Evolutionary conservation across 2,888 invertebrate genomes (phyloP).

Genomic region (Pyrocoelia pectoralis): DNA sequence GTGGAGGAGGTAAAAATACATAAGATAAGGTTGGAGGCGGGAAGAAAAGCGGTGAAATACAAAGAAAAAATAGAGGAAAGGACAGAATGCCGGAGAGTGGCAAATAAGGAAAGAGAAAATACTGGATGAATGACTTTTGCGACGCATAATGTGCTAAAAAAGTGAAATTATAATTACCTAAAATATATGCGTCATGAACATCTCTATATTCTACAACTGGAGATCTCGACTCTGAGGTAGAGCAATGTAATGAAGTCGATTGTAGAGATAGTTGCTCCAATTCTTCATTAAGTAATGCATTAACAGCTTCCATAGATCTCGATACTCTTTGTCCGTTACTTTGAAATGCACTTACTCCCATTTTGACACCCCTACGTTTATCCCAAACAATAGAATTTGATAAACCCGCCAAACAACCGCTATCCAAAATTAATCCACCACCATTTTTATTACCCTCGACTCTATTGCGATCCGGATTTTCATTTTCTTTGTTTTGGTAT

Average conservation of each 20-base stretch:
- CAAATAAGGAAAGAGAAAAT: too few species aligned
- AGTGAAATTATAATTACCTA: conserved; percentile 63
- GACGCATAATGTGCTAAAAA: too few species aligned
- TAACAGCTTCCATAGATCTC: conserved; percentile 57
- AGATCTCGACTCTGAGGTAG: conserved; percentile 52
- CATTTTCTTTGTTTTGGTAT: conserved; percentile 75
- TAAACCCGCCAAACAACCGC: conserved; percentile 52
- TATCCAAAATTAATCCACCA: conserved; percentile 51
- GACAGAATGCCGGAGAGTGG: too few species aligned
- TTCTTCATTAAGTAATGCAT: conserved; percentile 50
- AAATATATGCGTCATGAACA: conserved; percentile 63
- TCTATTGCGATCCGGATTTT: conserved; percentile 62
- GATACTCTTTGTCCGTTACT: conserved; percentile 50
- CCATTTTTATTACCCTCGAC: conserved; percentile 18
- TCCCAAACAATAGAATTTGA: conserved; percentile 44
- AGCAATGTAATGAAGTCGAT: conserved; percentile 55
- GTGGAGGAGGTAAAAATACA: too few species aligned
- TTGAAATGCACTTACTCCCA: conserved; percentile 75
- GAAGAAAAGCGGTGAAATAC: too few species aligned
- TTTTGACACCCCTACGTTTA: conserved; percentile 72
- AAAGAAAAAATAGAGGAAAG: too few species aligned
- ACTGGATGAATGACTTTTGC: too few species aligned
- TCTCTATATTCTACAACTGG: conserved; percentile 54
- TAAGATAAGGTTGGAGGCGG: too few species aligned
- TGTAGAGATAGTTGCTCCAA: conserved; percentile 56